Percentiles rank a stretch among this genome's conserved stretches.
Conservation (phyloP, 1,140 invertebrate genomes). For the Apis laboriosa region DNA sequence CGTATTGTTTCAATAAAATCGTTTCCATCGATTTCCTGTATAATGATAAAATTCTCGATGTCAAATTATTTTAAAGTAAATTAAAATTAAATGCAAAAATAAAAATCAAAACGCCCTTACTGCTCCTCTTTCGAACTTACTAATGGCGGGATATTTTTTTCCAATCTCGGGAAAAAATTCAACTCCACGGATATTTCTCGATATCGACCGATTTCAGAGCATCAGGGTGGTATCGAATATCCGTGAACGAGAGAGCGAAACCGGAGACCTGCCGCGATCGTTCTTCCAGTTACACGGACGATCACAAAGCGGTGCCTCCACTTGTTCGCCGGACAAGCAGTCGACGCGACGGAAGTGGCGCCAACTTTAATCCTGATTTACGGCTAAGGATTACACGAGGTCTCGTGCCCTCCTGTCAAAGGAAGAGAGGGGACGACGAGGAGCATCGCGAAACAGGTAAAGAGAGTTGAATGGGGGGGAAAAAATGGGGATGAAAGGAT, state of each 20-base stretch:
- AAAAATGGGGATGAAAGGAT: background rate
- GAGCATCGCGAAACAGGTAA: background rate
- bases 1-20: background rate
- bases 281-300: background rate
- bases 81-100: too few relatives aligned
- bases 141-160: background rate
- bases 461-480: background rate
- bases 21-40: background rate
- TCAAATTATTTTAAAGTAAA: too few relatives aligned
- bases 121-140: background rate
- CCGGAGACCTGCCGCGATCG: background rate
- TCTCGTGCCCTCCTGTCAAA: constrained; percentile 62
- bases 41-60: too few relatives aligned
- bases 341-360: constrained; percentile 31
- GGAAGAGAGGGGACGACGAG: background rate
- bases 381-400: constrained; percentile 67
- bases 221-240: background rate
- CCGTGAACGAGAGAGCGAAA: background rate
- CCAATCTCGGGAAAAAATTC: background rate
- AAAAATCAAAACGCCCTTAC: too few relatives aligned
- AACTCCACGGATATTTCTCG: background rate
- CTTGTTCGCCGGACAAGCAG: constrained; percentile 12
- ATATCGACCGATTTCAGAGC: background rate
- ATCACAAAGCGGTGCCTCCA: background rate
- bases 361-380: constrained; percentile 74